Base-by-base conservation (phyloP, 2,797 vertebrate species). In the Rhodeus uyekii region DNA sequence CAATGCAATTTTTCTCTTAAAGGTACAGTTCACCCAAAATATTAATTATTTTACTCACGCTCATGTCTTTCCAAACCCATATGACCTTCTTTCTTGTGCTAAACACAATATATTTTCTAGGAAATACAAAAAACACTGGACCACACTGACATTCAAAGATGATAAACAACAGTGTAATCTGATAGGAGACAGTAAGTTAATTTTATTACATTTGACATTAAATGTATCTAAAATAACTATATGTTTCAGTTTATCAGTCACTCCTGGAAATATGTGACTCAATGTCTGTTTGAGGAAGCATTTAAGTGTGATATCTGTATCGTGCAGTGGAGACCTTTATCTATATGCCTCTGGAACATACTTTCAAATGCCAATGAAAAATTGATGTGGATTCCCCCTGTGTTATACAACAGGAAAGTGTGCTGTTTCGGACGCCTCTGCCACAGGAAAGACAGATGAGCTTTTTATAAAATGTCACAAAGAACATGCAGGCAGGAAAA, bases 401-500 rank as follows among this genome's bases (percentile, higher is more conserved):
- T 24, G 38, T 55, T 34, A 38, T 4, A 5, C 48, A 3, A 24
- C 48, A 74, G 48, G 48, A 38, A 74, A 55, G 34, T 16, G 46
- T 55, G 48, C 18, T 74, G 72, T 74, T 74, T 74, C 72, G 55
- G 32, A 74, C 13, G 14, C 72, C 48, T 74, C 72, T 24, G 10
- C 50, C 48, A 55, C 71, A 74, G 71, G 34, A 74, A 55, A 74
- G 71, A 72, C 22, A 74, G 13, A 55, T 38, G 50, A 74, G 34
- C 48, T 53, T 7, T 73, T 73, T 73, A 38, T 53, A 73, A 48
- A 73, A 5, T 73, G 71, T 36, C 3, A 6, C 32, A 53, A 55
- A 65, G 34, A n/a, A 34, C 34, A 65, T 29, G 27, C 18, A 5
- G 29, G 19, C 29, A 13, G 34, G 50, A 72, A 34, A 50, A 0